Evolutionary conservation across 2,888 invertebrate species (phyloP).

Genomic region (Chymomyza fuscimana): DNA sequence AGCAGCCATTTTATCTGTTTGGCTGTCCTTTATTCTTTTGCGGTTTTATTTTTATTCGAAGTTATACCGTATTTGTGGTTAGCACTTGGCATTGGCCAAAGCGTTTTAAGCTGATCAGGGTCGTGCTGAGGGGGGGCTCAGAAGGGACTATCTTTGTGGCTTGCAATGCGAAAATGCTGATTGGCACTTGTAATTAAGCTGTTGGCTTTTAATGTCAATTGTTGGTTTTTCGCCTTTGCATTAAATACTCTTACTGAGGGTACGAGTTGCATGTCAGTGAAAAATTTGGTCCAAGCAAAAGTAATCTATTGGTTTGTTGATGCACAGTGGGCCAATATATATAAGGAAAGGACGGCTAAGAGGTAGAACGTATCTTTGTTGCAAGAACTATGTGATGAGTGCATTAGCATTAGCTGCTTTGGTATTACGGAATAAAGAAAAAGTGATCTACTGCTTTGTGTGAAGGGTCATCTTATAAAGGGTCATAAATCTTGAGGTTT

Average conservation of each 20-base stretch:
- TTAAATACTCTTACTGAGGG: not conserved
- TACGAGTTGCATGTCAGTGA: slow-evolving; percentile 8
- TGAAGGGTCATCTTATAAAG: no score
- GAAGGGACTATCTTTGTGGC: not conserved
- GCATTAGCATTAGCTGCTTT: no score
- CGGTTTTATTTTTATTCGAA: slow-evolving; percentile 36
- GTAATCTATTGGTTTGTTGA: no score
- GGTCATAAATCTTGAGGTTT: no score
- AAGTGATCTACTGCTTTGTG: no score
- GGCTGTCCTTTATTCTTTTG: slow-evolving; percentile 11
- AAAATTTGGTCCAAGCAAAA: no score
- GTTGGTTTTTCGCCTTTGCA: not conserved
- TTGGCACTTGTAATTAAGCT: slow-evolving; percentile 66
- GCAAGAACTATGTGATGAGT: no score
- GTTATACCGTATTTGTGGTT: slow-evolving; percentile 33
- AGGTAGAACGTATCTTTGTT: no score
- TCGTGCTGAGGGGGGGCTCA: not conserved
- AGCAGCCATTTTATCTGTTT: slow-evolving; percentile 6
- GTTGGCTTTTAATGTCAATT: slow-evolving; percentile 50
- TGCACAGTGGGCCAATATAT: no score
- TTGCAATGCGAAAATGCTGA: slow-evolving; percentile 39
- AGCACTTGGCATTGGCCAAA: slow-evolving; percentile 23
- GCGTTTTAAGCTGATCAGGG: slow-evolving; percentile 36
- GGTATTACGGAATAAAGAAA: no score
- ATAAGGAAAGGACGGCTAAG: no score